phyloP scores from a whole-genome alignment of 2,113 vertebrate genomes.

The Azemiops feae region DNA sequence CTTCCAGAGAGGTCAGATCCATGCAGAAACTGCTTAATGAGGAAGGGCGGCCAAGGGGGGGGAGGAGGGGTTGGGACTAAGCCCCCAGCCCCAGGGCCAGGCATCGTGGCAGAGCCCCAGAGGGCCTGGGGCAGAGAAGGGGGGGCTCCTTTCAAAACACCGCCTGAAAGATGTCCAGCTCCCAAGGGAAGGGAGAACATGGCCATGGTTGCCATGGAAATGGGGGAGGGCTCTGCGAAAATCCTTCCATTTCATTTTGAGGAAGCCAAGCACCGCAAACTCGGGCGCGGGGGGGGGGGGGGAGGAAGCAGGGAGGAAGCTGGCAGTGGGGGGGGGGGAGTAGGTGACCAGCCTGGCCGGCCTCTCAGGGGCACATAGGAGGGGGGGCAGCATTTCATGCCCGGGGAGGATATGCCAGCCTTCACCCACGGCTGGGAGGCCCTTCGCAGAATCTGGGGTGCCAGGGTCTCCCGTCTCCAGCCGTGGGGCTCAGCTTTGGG shows the following conservation, averaged over 20 bases:
- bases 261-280: background rate
- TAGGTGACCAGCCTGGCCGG: background rate
- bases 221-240: background rate
- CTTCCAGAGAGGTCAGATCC: background rate
- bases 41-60: background rate
- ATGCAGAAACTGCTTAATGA: background rate
- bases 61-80: background rate
- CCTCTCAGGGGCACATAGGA: too few species aligned
- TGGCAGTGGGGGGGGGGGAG: background rate
- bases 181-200: background rate
- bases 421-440: background rate
- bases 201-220: conserved; percentile 6
- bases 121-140: background rate
- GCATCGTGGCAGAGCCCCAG: background rate
- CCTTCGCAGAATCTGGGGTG: background rate
- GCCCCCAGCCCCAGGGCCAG: background rate
- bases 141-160: background rate
- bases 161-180: background rate
- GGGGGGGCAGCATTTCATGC: background rate
- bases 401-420: background rate
- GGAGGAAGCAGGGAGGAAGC: background rate
- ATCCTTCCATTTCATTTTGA: background rate
- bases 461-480: background rate
- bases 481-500: background rate
- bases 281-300: background rate